Conservation (phyloP, 2,113 vertebrate species). For the Carassius carassius region DNA sequence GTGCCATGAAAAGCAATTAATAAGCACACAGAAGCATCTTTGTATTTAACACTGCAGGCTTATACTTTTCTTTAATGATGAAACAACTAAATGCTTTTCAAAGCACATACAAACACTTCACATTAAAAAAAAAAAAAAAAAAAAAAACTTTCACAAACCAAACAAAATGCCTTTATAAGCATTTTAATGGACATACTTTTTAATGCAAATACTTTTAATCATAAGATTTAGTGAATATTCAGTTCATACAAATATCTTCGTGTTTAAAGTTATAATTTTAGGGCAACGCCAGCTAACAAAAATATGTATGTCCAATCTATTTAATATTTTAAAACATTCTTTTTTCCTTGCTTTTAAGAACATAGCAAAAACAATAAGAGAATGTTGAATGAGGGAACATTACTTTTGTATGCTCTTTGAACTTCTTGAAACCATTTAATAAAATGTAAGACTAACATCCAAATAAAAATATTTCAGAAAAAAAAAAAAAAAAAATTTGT, state of each 20-base stretch:
- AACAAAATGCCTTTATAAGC: background rate
- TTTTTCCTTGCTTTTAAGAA: too few relatives aligned
- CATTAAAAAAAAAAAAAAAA: too few relatives aligned
- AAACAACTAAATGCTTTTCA: background rate
- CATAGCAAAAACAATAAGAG: too few relatives aligned
- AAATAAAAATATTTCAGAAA: too few relatives aligned
- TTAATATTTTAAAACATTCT: too few relatives aligned
- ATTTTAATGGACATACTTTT: background rate
- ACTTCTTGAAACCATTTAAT: too few relatives aligned
- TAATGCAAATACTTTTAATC: background rate
- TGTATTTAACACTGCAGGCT: conserved; percentile 18
- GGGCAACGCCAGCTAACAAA: background rate
- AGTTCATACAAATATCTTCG: background rate
- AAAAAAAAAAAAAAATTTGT: too few relatives aligned
- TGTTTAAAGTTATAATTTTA: background rate
- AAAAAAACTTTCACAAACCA: background rate
- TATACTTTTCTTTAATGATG: background rate
- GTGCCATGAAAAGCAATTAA: background rate
- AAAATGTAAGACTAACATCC: too few relatives aligned
- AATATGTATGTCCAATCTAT: too few relatives aligned
- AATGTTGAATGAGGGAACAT: too few relatives aligned
- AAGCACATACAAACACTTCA: background rate
- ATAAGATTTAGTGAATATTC: background rate
- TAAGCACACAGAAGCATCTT: background rate
- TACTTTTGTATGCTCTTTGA: too few relatives aligned